A percentile compares a stretch with the other conserved stretches of the same genome.
These are phyloP conservation scores for Oreortyx pictus DNA, from an alignment of 2,797 vertebrate species.

Conservation along the genomic window DNA sequence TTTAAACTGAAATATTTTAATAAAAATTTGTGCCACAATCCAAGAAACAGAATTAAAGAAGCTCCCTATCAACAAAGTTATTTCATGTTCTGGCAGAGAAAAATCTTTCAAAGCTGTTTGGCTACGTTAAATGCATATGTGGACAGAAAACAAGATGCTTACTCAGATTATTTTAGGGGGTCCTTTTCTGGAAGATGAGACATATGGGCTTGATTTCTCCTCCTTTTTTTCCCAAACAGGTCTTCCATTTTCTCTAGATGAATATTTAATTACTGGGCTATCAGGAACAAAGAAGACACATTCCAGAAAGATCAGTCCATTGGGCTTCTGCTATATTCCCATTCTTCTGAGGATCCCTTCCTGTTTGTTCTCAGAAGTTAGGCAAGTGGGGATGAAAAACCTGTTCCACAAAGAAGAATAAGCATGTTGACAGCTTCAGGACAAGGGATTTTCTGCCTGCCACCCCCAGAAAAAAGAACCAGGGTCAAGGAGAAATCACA, in stretches of 20 bases:
- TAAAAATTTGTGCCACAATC: constrained; percentile 32
- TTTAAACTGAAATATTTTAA: constrained; percentile 30
- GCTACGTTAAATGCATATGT: background rate
- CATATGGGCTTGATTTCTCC: background rate
- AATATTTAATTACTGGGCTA: background rate
- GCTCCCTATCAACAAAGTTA: constrained; percentile 3
- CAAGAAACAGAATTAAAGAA: constrained; percentile 16
- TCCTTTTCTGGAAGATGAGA: background rate
- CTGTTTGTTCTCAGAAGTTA: background rate
- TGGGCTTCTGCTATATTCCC: background rate
- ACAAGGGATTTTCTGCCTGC: background rate
- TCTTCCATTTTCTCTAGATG: background rate
- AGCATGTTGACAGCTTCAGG: background rate
- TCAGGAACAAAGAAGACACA: background rate
- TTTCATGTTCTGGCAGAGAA: background rate
- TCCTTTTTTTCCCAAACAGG: background rate
- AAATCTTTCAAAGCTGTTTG: background rate
- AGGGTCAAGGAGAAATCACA: background rate
- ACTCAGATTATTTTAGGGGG: background rate
- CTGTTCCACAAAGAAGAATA: background rate
- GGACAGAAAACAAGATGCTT: background rate
- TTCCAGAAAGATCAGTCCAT: background rate
- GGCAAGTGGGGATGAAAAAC: background rate
- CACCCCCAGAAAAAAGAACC: background rate
- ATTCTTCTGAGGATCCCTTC: background rate